A percentile compares a stretch with the other conserved stretches of the same genome.
Evolutionary conservation across 2,113 vertebrate species (phyloP).

Genomic region (Poeciliopsis retropinna): DNA sequence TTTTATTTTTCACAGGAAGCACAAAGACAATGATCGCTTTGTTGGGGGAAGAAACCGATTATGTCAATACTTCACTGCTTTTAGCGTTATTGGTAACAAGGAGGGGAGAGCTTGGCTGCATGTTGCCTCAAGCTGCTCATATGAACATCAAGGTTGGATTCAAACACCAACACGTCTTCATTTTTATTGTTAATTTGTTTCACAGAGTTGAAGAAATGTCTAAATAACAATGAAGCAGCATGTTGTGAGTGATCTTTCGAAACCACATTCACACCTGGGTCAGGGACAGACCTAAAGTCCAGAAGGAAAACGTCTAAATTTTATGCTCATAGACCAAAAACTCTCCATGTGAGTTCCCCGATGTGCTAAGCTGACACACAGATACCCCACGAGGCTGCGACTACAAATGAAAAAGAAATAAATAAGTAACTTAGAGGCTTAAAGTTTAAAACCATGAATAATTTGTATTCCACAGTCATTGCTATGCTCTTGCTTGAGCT

Average conservation of each 20-base stretch:
- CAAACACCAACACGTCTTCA: too few species aligned
- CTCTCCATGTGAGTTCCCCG: too few species aligned
- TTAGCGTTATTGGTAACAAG: neutral
- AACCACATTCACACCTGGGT: neutral
- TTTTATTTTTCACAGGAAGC: neutral
- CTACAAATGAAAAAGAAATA: too few species aligned
- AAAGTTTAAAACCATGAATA: too few species aligned
- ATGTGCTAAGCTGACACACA: too few species aligned
- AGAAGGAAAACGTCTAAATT: too few species aligned
- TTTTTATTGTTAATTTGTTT: neutral
- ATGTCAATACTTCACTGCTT: neutral
- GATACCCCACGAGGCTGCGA: too few species aligned
- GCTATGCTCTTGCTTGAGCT: neutral
- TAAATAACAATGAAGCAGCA: neutral
- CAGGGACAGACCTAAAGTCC: neutral
- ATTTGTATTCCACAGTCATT: neutral
- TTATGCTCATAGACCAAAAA: too few species aligned
- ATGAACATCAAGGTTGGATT: neutral
- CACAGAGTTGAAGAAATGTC: neutral
- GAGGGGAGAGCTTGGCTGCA: too few species aligned
- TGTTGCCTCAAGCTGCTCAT: neutral
- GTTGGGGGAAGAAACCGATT: neutral
- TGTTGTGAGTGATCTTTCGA: neutral
- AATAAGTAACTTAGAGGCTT: too few species aligned
- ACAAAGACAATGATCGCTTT: neutral